Evolutionary conservation across 1,140 invertebrate species (phyloP).

Genomic region (Elysia chlorotica): DNA sequence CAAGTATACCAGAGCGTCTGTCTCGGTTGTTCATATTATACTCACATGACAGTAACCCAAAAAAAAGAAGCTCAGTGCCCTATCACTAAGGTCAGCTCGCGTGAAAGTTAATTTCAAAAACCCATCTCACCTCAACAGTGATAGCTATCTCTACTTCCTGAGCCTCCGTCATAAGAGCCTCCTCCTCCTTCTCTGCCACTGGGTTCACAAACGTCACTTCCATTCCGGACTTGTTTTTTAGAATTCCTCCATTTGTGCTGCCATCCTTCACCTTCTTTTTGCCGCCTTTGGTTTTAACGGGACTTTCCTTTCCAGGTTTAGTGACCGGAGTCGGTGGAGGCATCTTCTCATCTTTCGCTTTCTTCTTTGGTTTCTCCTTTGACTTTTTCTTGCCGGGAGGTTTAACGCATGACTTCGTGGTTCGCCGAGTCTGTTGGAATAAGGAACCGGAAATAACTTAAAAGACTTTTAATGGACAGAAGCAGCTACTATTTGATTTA

Average conservation of each 20-base stretch:
- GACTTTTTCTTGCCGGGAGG: constrained; percentile 24
- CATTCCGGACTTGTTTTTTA: constrained; percentile 20
- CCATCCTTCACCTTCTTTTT: constrained; percentile 2
- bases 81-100: too few species aligned
- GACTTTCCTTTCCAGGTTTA: neutral
- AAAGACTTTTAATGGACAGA: too few species aligned
- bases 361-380: constrained; percentile 19
- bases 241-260: constrained; percentile 22
- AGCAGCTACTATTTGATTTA: too few species aligned
- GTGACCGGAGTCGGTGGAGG: neutral
- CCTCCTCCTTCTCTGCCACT: constrained; percentile 40
- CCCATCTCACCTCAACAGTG: constrained; percentile 36
- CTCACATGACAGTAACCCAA: too few species aligned
- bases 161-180: constrained; percentile 41
- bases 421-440: constrained; percentile 19
- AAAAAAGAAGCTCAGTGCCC: too few species aligned
- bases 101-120: too few species aligned
- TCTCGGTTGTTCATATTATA: too few species aligned
- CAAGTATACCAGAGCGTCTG: too few species aligned
- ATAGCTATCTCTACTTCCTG: constrained; percentile 38
- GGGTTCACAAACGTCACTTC: constrained; percentile 41
- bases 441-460: too few species aligned
- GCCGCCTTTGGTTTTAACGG: constrained; percentile 1
- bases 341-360: constrained; percentile 28
- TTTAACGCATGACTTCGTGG: constrained; percentile 23